Conservation (phyloP, 2,888 invertebrate genomes). For the Nomada lathburiana region DNA sequence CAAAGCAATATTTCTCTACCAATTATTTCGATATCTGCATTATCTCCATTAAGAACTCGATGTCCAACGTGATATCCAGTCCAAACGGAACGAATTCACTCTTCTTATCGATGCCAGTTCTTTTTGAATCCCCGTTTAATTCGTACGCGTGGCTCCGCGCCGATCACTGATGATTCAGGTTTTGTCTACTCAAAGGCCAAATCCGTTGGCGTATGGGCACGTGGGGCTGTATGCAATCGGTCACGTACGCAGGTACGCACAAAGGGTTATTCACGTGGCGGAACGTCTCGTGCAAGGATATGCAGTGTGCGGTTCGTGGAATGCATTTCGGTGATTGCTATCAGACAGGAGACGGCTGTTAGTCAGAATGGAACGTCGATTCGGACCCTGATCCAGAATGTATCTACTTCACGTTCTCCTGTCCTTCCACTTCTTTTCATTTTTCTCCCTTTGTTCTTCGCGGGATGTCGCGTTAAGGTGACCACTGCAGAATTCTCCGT, state of each 20-base stretch:
- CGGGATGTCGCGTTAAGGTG: constrained; percentile 3
- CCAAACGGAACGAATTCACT: constrained; percentile 6
- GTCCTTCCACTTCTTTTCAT: neutral
- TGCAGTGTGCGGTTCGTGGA: constrained; percentile 40
- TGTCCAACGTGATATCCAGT: neutral
- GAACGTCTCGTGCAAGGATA: constrained; percentile 50
- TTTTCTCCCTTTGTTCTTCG: constrained; percentile 2
- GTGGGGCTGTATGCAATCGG: neutral
- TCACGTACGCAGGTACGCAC: constrained; percentile 32
- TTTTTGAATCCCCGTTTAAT: constrained; percentile 28
- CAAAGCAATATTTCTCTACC: neutral
- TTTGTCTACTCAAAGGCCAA: neutral
- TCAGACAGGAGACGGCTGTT: constrained; percentile 37
- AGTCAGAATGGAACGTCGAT: constrained; percentile 44
- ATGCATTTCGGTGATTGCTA: constrained; percentile 61
- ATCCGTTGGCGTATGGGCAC: neutral
- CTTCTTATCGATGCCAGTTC: neutral
- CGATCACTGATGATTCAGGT: constrained; percentile 19
- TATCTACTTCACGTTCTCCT: neutral
- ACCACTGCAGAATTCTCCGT: neutral
- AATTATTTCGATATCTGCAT: neutral
- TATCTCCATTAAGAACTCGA: neutral
- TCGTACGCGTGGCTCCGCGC: constrained; percentile 21
- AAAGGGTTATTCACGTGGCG: constrained; percentile 45
- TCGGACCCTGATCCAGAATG: constrained; percentile 14